These are phyloP conservation scores for Mionectes macconnelli DNA, from an alignment of 2,113 vertebrate genomes.

Conservation along the genomic window DNA sequence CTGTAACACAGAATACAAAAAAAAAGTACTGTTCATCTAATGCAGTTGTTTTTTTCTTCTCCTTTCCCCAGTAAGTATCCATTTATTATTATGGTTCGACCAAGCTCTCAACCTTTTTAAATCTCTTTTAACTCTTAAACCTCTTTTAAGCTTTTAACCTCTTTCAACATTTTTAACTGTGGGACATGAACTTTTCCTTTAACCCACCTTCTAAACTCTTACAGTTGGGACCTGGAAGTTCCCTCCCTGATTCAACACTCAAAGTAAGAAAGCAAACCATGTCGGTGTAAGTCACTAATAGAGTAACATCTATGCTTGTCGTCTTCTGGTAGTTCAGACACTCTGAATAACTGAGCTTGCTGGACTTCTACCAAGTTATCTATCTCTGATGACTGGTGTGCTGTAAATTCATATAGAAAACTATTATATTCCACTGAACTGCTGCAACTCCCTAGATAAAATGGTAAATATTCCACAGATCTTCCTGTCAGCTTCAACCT, in stretches of 20 bases:
- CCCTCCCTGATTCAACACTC: not conserved
- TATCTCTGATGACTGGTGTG: not conserved
- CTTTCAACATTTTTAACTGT: no score
- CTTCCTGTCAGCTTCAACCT: conserved; percentile 52
- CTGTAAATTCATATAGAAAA: conserved; percentile 62
- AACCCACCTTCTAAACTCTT: not conserved
- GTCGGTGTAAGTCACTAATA: conserved; percentile 40
- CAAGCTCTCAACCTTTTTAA: no score
- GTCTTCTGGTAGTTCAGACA: conserved; percentile 12
- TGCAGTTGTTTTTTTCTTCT: not conserved
- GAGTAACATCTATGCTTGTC: conserved; percentile 35
- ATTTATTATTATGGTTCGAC: not conserved
- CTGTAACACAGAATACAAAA: not conserved
- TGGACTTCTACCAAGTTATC: conserved; percentile 46
- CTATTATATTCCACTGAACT: conserved; percentile 43
- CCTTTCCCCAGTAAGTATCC: not conserved
- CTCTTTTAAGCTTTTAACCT: no score
- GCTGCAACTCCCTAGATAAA: conserved; percentile 52
- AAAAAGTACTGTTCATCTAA: not conserved
- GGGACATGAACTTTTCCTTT: rapidly evolving
- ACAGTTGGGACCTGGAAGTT: not conserved
- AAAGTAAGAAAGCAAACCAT: conserved; percentile 34
- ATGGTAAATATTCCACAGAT: conserved; percentile 56
- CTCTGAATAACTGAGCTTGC: conserved; percentile 19
- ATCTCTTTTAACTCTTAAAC: no score